These are phyloP conservation scores for Brachypalpus laphriformis DNA, from an alignment of 2,888 invertebrate species.

Conservation along the genomic window DNA sequence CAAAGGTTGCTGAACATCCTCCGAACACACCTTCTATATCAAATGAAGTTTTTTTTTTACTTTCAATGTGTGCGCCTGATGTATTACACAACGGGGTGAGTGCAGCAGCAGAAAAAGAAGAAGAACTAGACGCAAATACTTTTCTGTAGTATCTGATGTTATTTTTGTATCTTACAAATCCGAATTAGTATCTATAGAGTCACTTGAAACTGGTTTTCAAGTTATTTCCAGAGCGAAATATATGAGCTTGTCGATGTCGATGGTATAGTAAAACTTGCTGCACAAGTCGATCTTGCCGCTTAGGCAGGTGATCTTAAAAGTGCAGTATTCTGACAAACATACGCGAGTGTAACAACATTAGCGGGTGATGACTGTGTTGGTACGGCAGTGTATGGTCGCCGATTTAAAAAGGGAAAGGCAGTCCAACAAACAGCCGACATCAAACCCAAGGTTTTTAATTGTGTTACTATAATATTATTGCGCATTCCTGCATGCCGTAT, in stretches of 20 bases:
- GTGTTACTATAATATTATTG: constrained; percentile 72
- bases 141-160: constrained; percentile 15
- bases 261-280: constrained; percentile 47
- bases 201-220: constrained; percentile 56
- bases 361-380: not conserved
- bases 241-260: constrained; percentile 17
- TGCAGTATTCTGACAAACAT: constrained; percentile 54
- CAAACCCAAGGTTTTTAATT: constrained; percentile 72
- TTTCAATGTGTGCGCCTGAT: constrained; percentile 22
- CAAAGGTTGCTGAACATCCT: constrained; percentile 57
- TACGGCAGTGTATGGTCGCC: constrained; percentile 17
- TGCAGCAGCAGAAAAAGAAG: not conserved
- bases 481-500: constrained; percentile 51
- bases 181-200: constrained; percentile 7
- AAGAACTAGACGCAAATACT: constrained; percentile 17
- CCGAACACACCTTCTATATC: constrained; percentile 19
- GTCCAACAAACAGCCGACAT: constrained; percentile 58
- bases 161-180: constrained; percentile 39
- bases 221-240: constrained; percentile 40
- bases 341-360: constrained; percentile 22
- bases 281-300: constrained; percentile 39
- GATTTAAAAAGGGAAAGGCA: constrained; percentile 72
- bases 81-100: constrained; percentile 41
- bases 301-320: constrained; percentile 67
- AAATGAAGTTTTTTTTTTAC: constrained; percentile 40